Conservation (phyloP, 1,140 invertebrate genomes). For the Drosophila pandora region DNA sequence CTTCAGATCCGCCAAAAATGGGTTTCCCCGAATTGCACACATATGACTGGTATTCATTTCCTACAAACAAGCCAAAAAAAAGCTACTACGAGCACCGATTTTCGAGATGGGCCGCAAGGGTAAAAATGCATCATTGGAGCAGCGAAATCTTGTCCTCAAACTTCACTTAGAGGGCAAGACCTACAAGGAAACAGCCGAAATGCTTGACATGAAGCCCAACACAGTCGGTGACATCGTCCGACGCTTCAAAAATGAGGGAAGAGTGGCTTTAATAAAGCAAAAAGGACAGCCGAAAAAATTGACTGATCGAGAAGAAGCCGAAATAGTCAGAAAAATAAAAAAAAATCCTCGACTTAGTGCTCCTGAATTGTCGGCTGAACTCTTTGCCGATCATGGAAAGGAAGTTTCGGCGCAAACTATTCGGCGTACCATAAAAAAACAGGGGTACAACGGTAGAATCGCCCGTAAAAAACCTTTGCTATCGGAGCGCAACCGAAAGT, state of each 20-base stretch:
- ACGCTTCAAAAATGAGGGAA: conserved; percentile 16
- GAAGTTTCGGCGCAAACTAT: not conserved
- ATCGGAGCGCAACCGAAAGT: conserved; percentile 11
- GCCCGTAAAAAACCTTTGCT: conserved; percentile 6
- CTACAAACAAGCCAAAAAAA: not conserved
- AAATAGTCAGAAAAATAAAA: conserved; percentile 6
- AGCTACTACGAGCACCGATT: conserved; percentile 1
- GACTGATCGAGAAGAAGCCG: conserved; percentile 15
- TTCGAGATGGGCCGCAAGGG: conserved; percentile 3
- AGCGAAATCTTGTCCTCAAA: conserved; percentile 13
- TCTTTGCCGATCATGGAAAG: conserved; percentile 1
- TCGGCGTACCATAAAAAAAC: conserved; percentile 1
- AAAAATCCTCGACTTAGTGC: conserved; percentile 11
- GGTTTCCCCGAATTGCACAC: not conserved
- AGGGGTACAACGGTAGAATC: conserved; percentile 4
- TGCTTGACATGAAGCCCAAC: conserved; percentile 5
- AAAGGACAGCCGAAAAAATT: conserved; percentile 15
- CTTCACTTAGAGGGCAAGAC: conserved; percentile 2
- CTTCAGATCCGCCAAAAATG: not conserved
- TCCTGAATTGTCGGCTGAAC: not conserved
- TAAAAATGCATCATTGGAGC: conserved; percentile 5
- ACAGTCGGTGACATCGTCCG: conserved; percentile 10
- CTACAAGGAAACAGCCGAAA: not conserved
- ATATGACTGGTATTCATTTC: not conserved
- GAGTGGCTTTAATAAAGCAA: conserved; percentile 18